Conservation (phyloP, 2,113 vertebrate species). For the Thalassarche chlororhynchos region DNA sequence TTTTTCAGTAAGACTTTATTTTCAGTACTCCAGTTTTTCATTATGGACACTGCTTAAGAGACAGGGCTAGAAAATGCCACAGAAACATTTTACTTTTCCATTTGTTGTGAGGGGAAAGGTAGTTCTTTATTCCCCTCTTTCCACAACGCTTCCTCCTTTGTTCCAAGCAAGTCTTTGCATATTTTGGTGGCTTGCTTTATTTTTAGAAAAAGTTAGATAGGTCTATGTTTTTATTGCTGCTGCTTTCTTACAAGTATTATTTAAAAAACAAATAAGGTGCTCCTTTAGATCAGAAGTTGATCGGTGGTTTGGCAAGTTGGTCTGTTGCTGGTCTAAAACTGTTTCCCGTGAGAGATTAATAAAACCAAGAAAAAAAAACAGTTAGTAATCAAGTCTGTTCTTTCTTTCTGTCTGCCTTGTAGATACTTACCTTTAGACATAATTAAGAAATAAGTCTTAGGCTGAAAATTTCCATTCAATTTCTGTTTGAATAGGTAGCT, state of each 20-base stretch:
- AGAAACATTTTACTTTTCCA: background rate
- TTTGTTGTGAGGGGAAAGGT: background rate
- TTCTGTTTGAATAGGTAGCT: background rate
- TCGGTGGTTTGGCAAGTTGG: background rate
- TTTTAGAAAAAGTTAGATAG: background rate
- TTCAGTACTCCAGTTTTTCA: background rate
- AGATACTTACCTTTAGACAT: background rate
- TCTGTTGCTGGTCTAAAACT: background rate
- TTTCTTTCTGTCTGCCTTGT: background rate
- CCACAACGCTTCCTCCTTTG: fast-evolving
- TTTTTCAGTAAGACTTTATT: background rate
- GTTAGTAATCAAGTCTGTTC: background rate
- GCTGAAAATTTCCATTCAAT: background rate
- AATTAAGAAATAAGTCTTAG: background rate
- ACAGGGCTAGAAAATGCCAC: background rate
- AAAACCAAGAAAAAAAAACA: background rate
- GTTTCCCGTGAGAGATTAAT: background rate
- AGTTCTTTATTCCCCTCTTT: background rate
- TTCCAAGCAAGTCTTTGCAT: background rate
- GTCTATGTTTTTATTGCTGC: background rate
- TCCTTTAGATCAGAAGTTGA: background rate
- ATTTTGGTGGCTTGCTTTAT: background rate
- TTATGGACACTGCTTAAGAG: background rate
- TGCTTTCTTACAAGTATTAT: background rate
- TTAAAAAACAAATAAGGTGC: background rate